A percentile compares a stretch with the other conserved stretches of the same genome.
Evolutionary conservation across 1,140 invertebrate species (phyloP).

Genomic region (Berghia stephanieae): DNA sequence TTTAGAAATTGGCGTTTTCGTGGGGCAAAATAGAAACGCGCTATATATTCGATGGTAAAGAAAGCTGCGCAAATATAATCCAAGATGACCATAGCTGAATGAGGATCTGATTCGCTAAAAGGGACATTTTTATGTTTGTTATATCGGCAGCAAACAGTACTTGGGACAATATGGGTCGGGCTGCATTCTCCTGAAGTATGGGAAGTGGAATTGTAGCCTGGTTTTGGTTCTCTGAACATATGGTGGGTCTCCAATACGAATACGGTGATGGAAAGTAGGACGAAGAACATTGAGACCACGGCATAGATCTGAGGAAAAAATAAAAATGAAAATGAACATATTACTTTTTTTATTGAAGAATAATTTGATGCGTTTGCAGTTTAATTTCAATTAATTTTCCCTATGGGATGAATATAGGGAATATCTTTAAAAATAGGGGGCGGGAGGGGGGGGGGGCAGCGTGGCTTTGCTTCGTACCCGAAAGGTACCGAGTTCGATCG

Average conservation of each 20-base stretch:
- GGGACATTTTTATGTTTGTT: conserved; percentile 30
- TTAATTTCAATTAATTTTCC: too few relatives aligned
- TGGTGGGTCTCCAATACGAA: conserved; percentile 63
- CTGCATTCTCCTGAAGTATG: too few relatives aligned
- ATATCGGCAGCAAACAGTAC: conserved; percentile 47
- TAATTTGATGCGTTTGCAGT: too few relatives aligned
- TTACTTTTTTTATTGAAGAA: background rate
- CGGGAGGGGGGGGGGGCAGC: too few relatives aligned
- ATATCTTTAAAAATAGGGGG: too few relatives aligned
- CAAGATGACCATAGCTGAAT: conserved; percentile 53
- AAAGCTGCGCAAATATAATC: conserved; percentile 61
- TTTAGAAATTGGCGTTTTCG: conserved; percentile 53
- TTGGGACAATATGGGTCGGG: too few relatives aligned
- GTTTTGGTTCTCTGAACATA: conserved; percentile 49
- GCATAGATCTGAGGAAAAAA: conserved; percentile 52
- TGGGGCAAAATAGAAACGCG: conserved; percentile 56
- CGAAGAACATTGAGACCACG: conserved; percentile 62
- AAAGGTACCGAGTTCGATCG: too few relatives aligned
- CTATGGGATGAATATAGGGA: too few relatives aligned
- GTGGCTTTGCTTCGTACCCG: too few relatives aligned
- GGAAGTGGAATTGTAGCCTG: conserved; percentile 40
- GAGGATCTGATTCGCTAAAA: conserved; percentile 48
- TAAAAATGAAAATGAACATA: background rate
- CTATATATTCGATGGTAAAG: conserved; percentile 56
- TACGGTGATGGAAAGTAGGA: conserved; percentile 60